Evolutionary conservation across 2,888 invertebrate species (phyloP).

Genomic region (Melieria omissa): DNA sequence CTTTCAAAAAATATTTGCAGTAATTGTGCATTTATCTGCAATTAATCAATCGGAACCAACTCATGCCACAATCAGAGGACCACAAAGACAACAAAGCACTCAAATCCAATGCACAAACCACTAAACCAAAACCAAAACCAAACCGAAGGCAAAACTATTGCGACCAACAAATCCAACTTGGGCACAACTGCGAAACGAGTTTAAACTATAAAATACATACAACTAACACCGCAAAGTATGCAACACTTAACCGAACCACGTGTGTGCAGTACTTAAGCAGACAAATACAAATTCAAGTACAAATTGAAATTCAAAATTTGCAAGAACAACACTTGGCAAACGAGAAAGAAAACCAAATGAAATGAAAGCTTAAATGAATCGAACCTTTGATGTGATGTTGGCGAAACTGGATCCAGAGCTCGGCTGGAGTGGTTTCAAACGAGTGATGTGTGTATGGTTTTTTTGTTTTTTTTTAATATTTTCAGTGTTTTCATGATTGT

Average conservation of each 20-base stretch:
- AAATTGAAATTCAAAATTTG: no score
- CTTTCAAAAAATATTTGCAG: not conserved
- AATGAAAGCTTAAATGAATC: conserved; percentile 47
- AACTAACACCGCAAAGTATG: no score
- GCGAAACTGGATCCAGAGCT: conserved; percentile 63
- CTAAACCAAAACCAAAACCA: no score
- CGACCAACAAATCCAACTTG: no score
- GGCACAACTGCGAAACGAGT: no score
- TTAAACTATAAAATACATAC: no score
- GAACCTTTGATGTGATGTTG: conserved; percentile 65
- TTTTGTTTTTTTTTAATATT: conserved; percentile 32
- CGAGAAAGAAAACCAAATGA: not conserved
- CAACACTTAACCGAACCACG: no score
- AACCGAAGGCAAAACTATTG: no score
- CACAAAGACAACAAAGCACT: not conserved
- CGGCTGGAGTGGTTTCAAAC: conserved; percentile 64
- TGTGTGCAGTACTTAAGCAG: no score
- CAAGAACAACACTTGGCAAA: not conserved
- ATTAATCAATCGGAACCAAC: not conserved
- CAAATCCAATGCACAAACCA: no score
- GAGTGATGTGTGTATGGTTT: conserved; percentile 39
- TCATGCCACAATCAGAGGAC: not conserved
- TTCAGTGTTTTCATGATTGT: not conserved
- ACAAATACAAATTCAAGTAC: no score
- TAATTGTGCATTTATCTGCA: not conserved